Conservation (phyloP, 1,140 invertebrate genomes). For the Papilio polyxenes region DNA sequence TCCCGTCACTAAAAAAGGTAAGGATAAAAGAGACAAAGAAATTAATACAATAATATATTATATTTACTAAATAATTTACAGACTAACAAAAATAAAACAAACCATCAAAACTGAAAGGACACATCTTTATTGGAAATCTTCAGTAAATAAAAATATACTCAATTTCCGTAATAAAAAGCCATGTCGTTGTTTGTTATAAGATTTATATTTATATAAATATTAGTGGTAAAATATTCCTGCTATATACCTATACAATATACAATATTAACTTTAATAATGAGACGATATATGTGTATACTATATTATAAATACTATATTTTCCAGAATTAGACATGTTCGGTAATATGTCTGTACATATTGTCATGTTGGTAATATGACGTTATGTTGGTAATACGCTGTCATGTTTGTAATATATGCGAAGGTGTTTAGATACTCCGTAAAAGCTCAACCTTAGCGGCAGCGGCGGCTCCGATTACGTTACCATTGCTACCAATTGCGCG, state of each 20-base stretch:
- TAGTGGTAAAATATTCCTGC: neutral
- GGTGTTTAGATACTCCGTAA: constrained; percentile 40
- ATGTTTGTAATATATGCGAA: constrained; percentile 37
- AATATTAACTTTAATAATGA: neutral
- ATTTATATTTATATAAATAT: constrained; percentile 62
- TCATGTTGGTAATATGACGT: constrained; percentile 39
- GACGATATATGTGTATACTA: constrained; percentile 14
- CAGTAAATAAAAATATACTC: constrained; percentile 45
- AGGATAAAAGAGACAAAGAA: too few species aligned
- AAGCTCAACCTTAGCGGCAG: constrained; percentile 51
- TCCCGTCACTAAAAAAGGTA: too few species aligned
- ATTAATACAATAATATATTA: too few species aligned
- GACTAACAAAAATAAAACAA: constrained; percentile 26
- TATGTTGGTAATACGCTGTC: neutral
- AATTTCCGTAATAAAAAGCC: constrained; percentile 61
- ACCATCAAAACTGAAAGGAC: constrained; percentile 45
- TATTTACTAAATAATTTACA: neutral
- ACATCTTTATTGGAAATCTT: constrained; percentile 61
- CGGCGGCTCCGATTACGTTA: constrained; percentile 48
- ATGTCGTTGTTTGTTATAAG: constrained; percentile 53
- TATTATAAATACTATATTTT: constrained; percentile 39
- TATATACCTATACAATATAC: constrained; percentile 31
- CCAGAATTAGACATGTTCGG: neutral
- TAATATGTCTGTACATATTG: constrained; percentile 33
- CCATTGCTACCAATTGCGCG: constrained; percentile 47